phyloP scores from a whole-genome alignment of 2,888 invertebrate genomes.

The Hydrotaea diabolus region DNA sequence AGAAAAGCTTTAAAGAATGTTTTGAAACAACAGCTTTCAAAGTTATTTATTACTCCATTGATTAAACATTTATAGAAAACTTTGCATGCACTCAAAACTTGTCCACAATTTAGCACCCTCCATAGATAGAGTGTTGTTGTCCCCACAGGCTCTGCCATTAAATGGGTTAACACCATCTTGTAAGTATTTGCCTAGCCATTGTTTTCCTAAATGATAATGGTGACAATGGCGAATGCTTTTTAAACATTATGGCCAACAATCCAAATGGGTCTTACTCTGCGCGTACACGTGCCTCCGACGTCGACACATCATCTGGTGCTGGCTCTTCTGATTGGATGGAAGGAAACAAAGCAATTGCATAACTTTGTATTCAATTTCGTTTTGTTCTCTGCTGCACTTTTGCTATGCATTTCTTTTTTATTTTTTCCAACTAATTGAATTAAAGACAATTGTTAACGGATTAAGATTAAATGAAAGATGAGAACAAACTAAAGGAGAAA shows the following conservation, averaged over 20 bases:
- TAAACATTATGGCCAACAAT: slow-evolving; percentile 14
- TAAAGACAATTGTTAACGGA: slow-evolving; percentile 60
- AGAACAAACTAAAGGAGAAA: neutral
- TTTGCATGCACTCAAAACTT: too few relatives aligned
- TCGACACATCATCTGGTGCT: neutral
- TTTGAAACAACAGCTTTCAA: too few relatives aligned
- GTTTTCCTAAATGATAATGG: neutral
- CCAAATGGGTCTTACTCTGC: neutral
- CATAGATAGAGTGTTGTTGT: too few relatives aligned
- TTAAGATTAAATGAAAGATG: slow-evolving; percentile 50
- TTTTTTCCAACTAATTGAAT: slow-evolving; percentile 56
- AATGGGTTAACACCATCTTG: slow-evolving; percentile 6
- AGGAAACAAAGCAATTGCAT: slow-evolving; percentile 19
- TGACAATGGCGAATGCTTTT: neutral
- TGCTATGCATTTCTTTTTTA: slow-evolving; percentile 11
- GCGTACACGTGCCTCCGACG: neutral
- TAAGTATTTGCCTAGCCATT: neutral
- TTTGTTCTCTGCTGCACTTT: slow-evolving; percentile 2
- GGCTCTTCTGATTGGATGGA: neutral
- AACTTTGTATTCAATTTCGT: slow-evolving; percentile 31
- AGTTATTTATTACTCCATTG: too few relatives aligned
- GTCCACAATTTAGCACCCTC: too few relatives aligned
- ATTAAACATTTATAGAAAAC: too few relatives aligned
- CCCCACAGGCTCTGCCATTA: neutral
- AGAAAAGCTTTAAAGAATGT: too few relatives aligned